Percentiles rank a stretch among this genome's conserved stretches.
These are phyloP conservation scores for Pavo muticus DNA, from an alignment of 2,113 vertebrate genomes.

Conservation along the genomic window DNA sequence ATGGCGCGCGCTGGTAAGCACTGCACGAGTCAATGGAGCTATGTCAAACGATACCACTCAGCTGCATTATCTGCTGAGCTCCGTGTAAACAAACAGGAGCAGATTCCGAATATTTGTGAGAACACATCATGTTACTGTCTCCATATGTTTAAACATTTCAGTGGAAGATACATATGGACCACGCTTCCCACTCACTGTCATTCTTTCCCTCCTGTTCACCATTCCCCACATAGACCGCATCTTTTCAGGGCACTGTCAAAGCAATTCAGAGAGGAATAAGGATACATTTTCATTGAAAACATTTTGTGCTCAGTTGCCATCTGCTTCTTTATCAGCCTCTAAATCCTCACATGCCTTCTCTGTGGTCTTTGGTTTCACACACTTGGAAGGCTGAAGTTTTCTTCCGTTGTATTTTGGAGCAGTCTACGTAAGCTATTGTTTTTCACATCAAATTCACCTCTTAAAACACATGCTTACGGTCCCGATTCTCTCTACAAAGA, in stretches of 20 bases:
- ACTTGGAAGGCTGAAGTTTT: not conserved
- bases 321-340: constrained; percentile 58
- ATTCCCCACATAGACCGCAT: not conserved
- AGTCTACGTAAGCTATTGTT: not conserved
- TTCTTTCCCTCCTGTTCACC: constrained; percentile 50
- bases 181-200: constrained; percentile 69
- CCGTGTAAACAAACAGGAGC: constrained; percentile 63
- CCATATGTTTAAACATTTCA: constrained; percentile 68
- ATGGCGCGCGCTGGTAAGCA: constrained; percentile 5
- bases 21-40: constrained; percentile 48
- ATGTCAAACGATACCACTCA: constrained; percentile 32
- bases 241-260: constrained; percentile 59
- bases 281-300: constrained; percentile 69
- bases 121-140: constrained; percentile 69
- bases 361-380: constrained; percentile 23
- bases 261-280: constrained; percentile 35
- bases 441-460: not conserved
- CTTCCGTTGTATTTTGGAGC: not conserved
- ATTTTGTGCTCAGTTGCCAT: constrained; percentile 67
- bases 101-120: constrained; percentile 63
- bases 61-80: constrained; percentile 43
- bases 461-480: not conserved
- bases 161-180: constrained; percentile 66
- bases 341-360: constrained; percentile 61
- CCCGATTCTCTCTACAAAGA: not conserved